Percentiles rank a stretch among this genome's conserved stretches.
Evolutionary conservation across 1,140 invertebrate species (phyloP).

Genomic region (Heliconius hermathena): DNA sequence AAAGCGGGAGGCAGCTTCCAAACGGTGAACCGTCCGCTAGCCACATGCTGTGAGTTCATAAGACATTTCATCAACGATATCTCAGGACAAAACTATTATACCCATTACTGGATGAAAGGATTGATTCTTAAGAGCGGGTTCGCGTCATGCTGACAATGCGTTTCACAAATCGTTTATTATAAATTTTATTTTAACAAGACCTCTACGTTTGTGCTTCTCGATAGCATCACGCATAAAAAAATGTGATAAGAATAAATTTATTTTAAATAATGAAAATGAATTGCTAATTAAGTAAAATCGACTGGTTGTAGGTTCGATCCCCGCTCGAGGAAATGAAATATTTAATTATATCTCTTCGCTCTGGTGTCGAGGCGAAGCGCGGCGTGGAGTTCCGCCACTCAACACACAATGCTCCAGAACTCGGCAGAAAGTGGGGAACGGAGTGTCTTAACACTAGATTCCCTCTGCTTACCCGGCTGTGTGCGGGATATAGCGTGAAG

Average conservation of each 20-base stretch:
- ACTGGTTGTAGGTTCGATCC: too few species aligned
- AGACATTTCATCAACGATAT: conserved; percentile 72
- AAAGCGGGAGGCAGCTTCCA: conserved; percentile 67
- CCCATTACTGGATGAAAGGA: conserved; percentile 56
- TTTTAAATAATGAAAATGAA: neutral
- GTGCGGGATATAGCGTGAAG: too few species aligned
- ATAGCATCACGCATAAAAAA: conserved; percentile 70
- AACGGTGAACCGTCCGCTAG: conserved; percentile 60
- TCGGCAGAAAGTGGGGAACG: too few species aligned
- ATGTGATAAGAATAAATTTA: conserved; percentile 60
- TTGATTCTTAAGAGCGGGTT: conserved; percentile 57
- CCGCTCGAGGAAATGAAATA: too few species aligned
- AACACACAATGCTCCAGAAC: too few species aligned
- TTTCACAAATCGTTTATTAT: conserved; percentile 77
- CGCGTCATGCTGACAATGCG: conserved; percentile 77
- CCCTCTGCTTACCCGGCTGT: too few species aligned
- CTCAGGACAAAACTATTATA: conserved; percentile 66
- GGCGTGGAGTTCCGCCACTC: too few species aligned
- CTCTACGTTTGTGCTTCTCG: conserved; percentile 50
- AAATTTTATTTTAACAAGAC: conserved; percentile 65
- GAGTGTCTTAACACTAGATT: too few species aligned
- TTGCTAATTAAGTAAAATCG: too few species aligned
- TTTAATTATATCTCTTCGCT: too few species aligned
- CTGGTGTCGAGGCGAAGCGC: too few species aligned
- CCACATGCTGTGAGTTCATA: conserved; percentile 68